Evolutionary conservation across 2,888 invertebrate genomes (phyloP).

Genomic region (Schizaphis graminum): DNA sequence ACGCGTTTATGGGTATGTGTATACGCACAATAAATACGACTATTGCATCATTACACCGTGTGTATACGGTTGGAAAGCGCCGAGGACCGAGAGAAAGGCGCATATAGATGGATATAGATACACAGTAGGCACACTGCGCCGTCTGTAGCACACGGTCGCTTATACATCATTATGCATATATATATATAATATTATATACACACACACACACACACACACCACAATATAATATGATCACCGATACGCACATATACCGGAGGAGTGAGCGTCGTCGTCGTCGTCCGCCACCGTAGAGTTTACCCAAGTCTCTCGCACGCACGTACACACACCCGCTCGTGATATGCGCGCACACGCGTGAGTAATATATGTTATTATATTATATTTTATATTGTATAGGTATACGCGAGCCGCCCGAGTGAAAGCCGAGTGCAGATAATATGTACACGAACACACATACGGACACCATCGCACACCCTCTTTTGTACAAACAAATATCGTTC

Average conservation of each 20-base stretch:
- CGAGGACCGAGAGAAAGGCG: constrained; percentile 45
- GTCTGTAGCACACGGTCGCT: neutral
- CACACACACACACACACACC: no score
- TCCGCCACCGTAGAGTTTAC: neutral
- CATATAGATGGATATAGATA: neutral
- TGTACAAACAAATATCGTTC: constrained; percentile 60
- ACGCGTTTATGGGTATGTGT: neutral
- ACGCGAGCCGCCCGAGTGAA: constrained; percentile 35
- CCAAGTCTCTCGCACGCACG: neutral
- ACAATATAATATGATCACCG: neutral
- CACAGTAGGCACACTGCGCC: neutral
- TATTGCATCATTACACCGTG: neutral
- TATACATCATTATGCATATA: neutral
- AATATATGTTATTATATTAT: neutral
- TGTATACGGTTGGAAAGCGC: constrained; percentile 32
- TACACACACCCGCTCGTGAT: neutral
- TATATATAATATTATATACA: no score
- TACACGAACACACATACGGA: neutral
- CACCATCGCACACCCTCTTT: constrained; percentile 56
- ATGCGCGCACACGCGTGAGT: neutral
- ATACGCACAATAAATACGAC: neutral
- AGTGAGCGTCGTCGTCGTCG: constrained; percentile 14
- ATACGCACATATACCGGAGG: constrained; percentile 16
- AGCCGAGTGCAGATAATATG: constrained; percentile 1
- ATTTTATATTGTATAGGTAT: neutral